Conservation (phyloP, 23 tunicate species). For the Trididemnum clinides region DNA sequence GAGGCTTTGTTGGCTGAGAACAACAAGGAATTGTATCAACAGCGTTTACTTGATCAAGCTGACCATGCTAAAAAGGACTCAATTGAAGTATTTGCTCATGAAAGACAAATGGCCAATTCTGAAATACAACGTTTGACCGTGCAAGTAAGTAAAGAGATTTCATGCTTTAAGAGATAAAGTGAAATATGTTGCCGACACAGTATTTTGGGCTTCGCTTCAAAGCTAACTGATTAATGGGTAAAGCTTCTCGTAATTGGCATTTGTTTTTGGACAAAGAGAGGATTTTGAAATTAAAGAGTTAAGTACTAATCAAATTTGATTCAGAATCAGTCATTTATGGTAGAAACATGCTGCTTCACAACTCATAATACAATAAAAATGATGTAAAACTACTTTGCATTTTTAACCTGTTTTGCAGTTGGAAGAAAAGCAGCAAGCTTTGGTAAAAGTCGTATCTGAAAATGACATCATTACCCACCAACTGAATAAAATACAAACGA, state of each 20-base stretch:
- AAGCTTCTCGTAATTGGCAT: too few relatives aligned
- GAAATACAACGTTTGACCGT: constrained; percentile 24
- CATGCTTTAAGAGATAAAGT: not conserved
- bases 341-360: not conserved
- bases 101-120: constrained; percentile 35
- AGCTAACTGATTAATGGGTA: too few relatives aligned
- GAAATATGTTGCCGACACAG: too few relatives aligned
- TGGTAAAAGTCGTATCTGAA: constrained; percentile 16
- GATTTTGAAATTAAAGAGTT: too few relatives aligned
- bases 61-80: constrained; percentile 33
- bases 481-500: constrained; percentile 4
- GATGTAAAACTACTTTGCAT: too few relatives aligned
- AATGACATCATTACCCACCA: constrained; percentile 33
- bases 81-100: constrained; percentile 22
- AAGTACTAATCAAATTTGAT: not conserved
- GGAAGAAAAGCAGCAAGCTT: constrained; percentile 30
- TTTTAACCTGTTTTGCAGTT: too few relatives aligned
- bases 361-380: not conserved
- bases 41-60: constrained; percentile 27
- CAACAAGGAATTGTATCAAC: constrained; percentile 52
- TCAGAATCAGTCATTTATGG: not conserved
- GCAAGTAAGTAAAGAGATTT: constrained; percentile 5
- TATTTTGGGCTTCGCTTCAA: too few relatives aligned
- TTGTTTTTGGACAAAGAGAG: too few relatives aligned
- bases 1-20: constrained; percentile 63